These are phyloP conservation scores for Telmatochromis bifrenatus DNA, from an alignment of 2,113 vertebrate species.

Conservation along the genomic window DNA sequence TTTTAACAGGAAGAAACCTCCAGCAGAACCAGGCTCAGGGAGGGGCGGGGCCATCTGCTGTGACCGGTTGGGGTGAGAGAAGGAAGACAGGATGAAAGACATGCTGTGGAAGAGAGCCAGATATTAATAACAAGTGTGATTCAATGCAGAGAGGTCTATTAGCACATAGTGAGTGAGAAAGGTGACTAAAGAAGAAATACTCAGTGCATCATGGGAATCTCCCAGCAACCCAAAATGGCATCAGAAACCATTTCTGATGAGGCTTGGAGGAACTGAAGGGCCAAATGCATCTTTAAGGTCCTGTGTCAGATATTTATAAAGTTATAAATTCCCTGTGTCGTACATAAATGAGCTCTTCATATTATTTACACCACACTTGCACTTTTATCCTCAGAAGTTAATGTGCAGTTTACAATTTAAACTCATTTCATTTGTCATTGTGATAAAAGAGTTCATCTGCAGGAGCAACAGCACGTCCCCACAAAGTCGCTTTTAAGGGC, in stretches of 20 bases:
- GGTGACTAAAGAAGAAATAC: background rate
- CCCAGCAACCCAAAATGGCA: background rate
- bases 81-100: background rate
- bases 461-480: background rate
- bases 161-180: background rate
- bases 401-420: background rate
- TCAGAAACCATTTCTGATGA: background rate
- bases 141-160: rapidly evolving
- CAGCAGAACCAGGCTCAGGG: background rate
- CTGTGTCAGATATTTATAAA: background rate
- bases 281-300: background rate
- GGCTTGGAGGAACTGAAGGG: background rate
- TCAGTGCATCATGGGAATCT: background rate
- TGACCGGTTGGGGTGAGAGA: background rate
- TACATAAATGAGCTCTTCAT: background rate
- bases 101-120: background rate
- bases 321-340: background rate
- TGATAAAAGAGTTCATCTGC: background rate
- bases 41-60: too few relatives aligned
- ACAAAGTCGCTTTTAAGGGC: background rate
- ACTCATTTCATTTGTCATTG: background rate
- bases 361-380: background rate
- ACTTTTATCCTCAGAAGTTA: background rate
- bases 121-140: background rate
- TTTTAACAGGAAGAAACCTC: background rate